A percentile compares a stretch with the other conserved stretches of the same genome.
Conservation (phyloP, 2,888 invertebrate species). For the Iselma pallidipennis region DNA sequence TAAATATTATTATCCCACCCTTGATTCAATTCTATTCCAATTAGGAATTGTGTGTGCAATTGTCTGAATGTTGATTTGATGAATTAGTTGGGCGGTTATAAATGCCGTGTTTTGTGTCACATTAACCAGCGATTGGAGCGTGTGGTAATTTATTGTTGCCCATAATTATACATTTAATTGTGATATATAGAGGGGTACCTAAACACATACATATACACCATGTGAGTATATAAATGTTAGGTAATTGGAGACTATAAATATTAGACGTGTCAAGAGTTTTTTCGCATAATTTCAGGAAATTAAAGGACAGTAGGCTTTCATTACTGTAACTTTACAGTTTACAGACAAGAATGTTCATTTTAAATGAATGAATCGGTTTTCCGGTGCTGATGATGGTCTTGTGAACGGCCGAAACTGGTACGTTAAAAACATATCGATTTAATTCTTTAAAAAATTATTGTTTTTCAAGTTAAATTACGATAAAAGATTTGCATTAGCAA, state of each 20-base stretch:
- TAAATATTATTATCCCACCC: not conserved
- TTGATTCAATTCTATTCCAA: not conserved
- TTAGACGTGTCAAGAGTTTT: not conserved
- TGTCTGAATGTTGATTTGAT: not conserved
- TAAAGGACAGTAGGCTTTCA: not conserved
- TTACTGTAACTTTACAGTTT: not conserved
- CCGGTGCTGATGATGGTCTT: too few relatives aligned
- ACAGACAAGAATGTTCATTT: too few relatives aligned
- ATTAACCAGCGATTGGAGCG: conserved; percentile 13
- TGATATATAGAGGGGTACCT: not conserved
- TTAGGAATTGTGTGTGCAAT: not conserved
- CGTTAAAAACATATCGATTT: too few relatives aligned
- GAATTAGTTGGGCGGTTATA: conserved; percentile 13
- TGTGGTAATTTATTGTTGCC: not conserved
- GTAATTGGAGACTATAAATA: not conserved
- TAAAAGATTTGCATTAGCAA: not conserved
- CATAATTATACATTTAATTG: not conserved
- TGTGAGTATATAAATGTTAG: too few relatives aligned
- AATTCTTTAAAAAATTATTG: not conserved
- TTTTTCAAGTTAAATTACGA: not conserved
- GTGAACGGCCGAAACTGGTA: too few relatives aligned
- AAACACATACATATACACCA: not conserved
- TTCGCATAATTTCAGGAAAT: not conserved
- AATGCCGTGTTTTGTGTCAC: conserved; percentile 17
- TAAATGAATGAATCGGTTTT: too few relatives aligned